phyloP scores from a whole-genome alignment of 2,888 invertebrate species.

The Acanthoscelides obtectus region DNA sequence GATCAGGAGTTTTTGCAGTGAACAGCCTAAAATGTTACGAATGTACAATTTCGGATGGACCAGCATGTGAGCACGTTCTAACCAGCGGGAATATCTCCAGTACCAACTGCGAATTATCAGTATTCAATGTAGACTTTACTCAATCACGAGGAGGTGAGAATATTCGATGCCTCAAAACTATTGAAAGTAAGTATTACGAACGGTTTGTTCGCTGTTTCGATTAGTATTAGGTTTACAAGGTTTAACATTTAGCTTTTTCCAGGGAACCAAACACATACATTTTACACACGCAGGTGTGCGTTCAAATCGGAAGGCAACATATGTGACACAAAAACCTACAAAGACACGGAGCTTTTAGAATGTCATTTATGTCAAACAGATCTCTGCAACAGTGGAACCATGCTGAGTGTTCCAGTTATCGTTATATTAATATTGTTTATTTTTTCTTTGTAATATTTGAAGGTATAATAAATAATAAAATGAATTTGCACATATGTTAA shows the following conservation, averaged over 20 bases:
- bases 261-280: neutral
- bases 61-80: neutral
- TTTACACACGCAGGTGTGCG: neutral
- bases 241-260: neutral
- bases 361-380: neutral
- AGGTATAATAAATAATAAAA: neutral
- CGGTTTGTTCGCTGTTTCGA: too few species aligned
- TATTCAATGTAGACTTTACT: neutral
- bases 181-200: neutral
- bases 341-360: neutral
- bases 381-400: neutral
- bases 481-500: too few species aligned
- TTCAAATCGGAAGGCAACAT: neutral
- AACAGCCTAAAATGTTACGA: neutral
- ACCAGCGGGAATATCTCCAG: neutral
- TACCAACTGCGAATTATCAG: neutral
- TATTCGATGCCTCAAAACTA: neutral
- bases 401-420: neutral
- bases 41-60: neutral
- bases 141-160: neutral
- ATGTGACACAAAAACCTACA: neutral
- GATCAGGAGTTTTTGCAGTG: too few species aligned
- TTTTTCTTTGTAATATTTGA: neutral
- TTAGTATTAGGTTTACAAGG: too few species aligned
- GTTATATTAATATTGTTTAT: neutral